Base-by-base conservation (phyloP, 1,140 invertebrate genomes). In the Drosophila ohnishii region DNA sequence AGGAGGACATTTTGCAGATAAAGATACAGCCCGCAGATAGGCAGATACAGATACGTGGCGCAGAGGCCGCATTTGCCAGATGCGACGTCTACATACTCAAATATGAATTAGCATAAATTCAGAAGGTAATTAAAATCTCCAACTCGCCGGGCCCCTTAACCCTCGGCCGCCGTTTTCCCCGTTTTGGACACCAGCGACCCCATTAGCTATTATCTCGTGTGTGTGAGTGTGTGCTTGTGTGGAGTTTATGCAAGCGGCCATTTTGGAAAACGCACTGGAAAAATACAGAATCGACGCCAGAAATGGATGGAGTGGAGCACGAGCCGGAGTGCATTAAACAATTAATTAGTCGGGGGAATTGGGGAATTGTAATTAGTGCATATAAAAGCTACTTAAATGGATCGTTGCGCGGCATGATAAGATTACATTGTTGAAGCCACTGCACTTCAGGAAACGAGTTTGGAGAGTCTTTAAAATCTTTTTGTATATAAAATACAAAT, bases 21-120 rank as follows among this genome's bases (percentile, higher is more conserved):
- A 42, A 64, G 77, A 64, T 60, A 62, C 74, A 65, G 44, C 28
- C 35, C 11, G 35, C 59, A 70, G 60, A 78, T 58, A 62, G 39
- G 30, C 74, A 74, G 47, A 44, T 25, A 30, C 50, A 61, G 57
- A 65, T 42, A 53, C 56, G 53, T 57, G 25, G 37, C 8, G 62
- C 45, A 35, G 62, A 25, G 64, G 32, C 35, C 71, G 22, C 67
- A 50, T 50, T 64, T 58, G 55, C 55, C 80, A 79, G 76, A 63
- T 84, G 76, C 50, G 65, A 16, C 67, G 66, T 39, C 56, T 69
- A 88, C 83, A 88, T 87, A 83, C 83, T 87, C 84, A 87, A 87
- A 88, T 87, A 87, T 87, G 83, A 87, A 87, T 87, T 86, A 86
- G 83, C 83, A 87, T 86, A 88, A 82, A 86, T 86, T 83, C 76